phyloP scores from a whole-genome alignment of 2,888 invertebrate species.

The Agrochola macilenta region DNA sequence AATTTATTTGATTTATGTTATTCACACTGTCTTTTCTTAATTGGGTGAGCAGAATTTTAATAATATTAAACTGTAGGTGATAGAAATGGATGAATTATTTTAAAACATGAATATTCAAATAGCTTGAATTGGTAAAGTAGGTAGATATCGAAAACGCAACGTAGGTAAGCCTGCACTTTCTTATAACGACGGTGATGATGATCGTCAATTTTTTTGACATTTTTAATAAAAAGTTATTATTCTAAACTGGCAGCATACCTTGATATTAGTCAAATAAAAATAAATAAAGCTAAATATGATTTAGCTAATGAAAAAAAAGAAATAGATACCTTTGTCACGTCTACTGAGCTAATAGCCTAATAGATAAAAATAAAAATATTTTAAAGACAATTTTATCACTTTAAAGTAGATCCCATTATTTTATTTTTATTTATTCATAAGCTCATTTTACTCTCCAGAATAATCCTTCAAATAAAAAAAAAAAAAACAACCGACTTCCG shows the following conservation, averaged over 20 bases:
- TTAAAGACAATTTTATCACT: background rate
- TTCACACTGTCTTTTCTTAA: slow-evolving; percentile 59
- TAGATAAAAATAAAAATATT: background rate
- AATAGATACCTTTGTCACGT: background rate
- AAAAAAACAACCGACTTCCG: no score
- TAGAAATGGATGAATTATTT: background rate
- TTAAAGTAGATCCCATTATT: background rate
- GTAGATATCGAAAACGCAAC: background rate
- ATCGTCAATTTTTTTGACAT: background rate
- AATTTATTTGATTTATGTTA: slow-evolving; percentile 64
- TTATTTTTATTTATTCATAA: background rate
- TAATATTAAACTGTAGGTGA: slow-evolving; percentile 9
- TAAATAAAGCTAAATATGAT: background rate
- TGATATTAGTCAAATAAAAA: background rate
- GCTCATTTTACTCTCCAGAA: background rate
- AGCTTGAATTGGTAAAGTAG: background rate
- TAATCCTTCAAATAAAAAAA: slow-evolving; percentile 13
- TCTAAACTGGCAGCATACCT: background rate
- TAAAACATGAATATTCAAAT: background rate
- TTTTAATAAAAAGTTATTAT: background rate
- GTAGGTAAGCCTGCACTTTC: background rate
- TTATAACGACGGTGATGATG: no score
- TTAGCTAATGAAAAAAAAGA: background rate
- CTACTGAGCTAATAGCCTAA: background rate
- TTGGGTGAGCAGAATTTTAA: slow-evolving; percentile 52